Conservation (phyloP, 2,113 vertebrate species). For the Cyphomyrus discorhynchus region DNA sequence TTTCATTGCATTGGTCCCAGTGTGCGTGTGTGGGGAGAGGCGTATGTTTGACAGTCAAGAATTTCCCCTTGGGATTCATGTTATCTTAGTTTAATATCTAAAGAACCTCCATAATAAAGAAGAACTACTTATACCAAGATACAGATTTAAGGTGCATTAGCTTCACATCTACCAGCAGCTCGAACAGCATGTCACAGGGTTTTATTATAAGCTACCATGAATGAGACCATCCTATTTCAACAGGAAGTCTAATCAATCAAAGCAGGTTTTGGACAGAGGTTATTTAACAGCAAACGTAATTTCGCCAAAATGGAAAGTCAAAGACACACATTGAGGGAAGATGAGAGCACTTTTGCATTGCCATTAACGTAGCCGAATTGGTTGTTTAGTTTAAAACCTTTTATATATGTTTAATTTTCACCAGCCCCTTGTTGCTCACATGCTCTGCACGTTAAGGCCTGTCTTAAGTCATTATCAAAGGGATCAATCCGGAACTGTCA, state of each 20-base stretch:
- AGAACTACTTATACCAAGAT: not conserved
- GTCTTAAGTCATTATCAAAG: conserved; percentile 41
- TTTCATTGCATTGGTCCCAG: not conserved
- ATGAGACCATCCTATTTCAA: not conserved
- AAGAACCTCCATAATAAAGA: not conserved
- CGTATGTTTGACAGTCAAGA: not conserved
- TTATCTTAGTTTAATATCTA: conserved; percentile 1
- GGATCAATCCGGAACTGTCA: conserved; percentile 40
- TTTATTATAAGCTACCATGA: not conserved
- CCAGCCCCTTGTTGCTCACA: not conserved
- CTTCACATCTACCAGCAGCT: not conserved
- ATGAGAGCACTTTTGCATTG: not conserved
- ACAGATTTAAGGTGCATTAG: not conserved
- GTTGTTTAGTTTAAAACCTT: not conserved
- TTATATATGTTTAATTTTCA: not conserved
- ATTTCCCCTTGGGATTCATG: not conserved
- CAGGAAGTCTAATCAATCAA: not conserved
- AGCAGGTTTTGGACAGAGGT: not conserved
- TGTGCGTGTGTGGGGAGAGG: not conserved
- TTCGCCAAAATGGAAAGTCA: not conserved
- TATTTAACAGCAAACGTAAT: not conserved
- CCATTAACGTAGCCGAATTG: not conserved
- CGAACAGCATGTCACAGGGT: not conserved
- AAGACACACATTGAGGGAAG: not conserved
- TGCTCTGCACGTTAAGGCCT: conserved; percentile 32